Base-by-base conservation (phyloP, 2,888 invertebrate genomes). In the Drosophila hamatofila region DNA sequence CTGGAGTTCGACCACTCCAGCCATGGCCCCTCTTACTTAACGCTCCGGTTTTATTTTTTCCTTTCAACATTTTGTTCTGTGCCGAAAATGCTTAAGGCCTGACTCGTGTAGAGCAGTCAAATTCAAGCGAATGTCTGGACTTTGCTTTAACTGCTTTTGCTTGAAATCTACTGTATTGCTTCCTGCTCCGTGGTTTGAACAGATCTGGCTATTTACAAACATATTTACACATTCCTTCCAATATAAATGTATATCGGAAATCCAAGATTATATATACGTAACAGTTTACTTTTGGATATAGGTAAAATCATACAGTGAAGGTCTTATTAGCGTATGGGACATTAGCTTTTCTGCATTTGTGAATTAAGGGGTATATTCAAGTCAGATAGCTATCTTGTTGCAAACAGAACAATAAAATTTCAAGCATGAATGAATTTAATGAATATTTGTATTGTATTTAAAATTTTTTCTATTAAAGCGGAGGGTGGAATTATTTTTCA, bases 371-470 rank as follows among this genome's bases (percentile, higher is more conserved):
- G 30, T 49, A 30, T 18, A 7, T 49, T 18, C 18, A 6, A 49
- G 48, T 30, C 48, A 18, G 48, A 12, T 5, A 12, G 6, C 2
- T 12, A 5, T 12, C 6, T 49, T 3, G 18, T 3, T 12, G 27
- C 12, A 12, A 11, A 11, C 18, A 30, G 8, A 14, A 3, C 3
- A 44, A 44, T 44, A 23, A 44, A 44, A 16, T 16, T 35, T 16
- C 18, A 33, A 49, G 21, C 16, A 35, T 35, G 33, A 52, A 37
- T 37, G n/a, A 54, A 49, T 14, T 33, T 49, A 49, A 49, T 49
- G 25, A 25, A 39, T 54, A 54, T 54, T 54, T 54, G 39, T 39
- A 25, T 39, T 25, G 25, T 14, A 39, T 39, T 54, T 54, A 39
- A 39, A 37, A 39, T 27, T 18, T 54, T 27, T 18, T 54, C 39